Conservation (phyloP, 1,140 invertebrate genomes). For the Drosophila arizonae region DNA sequence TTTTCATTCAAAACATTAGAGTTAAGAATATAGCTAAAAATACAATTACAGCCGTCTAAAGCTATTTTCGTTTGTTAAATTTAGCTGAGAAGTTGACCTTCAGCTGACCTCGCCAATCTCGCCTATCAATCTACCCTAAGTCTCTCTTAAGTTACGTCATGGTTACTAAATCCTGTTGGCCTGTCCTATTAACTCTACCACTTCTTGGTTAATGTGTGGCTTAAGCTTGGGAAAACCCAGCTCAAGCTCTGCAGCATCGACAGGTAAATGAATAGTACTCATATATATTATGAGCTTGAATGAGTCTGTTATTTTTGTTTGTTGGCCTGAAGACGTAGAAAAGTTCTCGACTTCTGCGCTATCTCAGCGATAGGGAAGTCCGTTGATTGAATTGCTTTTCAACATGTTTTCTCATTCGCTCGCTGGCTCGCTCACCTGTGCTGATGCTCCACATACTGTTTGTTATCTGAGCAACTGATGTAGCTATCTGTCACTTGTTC, state of each 20-base stretch:
- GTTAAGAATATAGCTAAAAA: no score
- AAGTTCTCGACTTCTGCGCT: constrained; percentile 12
- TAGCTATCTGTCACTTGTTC: constrained; percentile 31
- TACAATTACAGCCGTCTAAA: no score
- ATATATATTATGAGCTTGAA: background rate
- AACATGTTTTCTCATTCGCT: constrained; percentile 12
- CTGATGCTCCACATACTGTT: background rate
- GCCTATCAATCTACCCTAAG: no score
- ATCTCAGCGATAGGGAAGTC: constrained; percentile 9
- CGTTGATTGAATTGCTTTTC: constrained; percentile 36
- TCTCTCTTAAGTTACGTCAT: no score
- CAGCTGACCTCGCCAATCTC: no score
- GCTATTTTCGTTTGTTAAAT: no score
- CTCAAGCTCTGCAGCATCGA: background rate
- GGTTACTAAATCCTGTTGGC: no score
- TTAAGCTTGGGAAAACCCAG: constrained; percentile 8
- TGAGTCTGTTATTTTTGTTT: constrained; percentile 9
- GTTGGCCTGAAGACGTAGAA: constrained; percentile 9
- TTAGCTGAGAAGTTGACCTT: no score
- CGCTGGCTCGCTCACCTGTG: background rate
- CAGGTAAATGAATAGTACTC: background rate
- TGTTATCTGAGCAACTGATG: constrained; percentile 22
- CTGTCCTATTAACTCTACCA: background rate
- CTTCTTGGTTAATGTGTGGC: background rate
- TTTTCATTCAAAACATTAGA: no score